Percentiles rank a stretch among this genome's conserved stretches.
phyloP scores from a whole-genome alignment of 2,888 invertebrate species.

The Epistrophella euchroma region DNA sequence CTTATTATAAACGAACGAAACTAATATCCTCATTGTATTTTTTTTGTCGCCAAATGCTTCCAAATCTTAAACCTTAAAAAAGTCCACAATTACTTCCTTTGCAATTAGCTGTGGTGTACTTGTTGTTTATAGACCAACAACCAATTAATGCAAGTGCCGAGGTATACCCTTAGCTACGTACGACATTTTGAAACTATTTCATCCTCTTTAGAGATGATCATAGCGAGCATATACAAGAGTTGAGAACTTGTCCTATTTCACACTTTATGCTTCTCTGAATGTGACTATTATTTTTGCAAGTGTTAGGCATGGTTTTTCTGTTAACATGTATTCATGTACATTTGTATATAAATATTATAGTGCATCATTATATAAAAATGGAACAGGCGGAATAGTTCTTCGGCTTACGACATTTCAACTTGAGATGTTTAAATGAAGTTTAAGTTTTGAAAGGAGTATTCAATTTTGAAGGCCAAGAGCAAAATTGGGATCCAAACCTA shows the following conservation, averaged over 20 bases:
- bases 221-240: not conserved
- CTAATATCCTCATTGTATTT: not conserved
- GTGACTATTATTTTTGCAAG: slow-evolving; percentile 6
- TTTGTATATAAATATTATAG: not conserved
- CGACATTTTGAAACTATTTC: slow-evolving; percentile 33
- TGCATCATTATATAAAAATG: not conserved
- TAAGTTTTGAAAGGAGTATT: not conserved
- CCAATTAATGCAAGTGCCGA: slow-evolving; percentile 47
- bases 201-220: slow-evolving; percentile 3
- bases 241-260: slow-evolving; percentile 38
- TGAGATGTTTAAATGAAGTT: not conserved
- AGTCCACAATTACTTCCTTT: slow-evolving; percentile 35
- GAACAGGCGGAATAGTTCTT: slow-evolving; percentile 1
- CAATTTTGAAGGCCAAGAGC: not conserved
- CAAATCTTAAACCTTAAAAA: not conserved
- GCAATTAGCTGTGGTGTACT: slow-evolving; percentile 42
- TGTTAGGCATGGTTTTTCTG: not conserved
- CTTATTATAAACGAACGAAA: slow-evolving; percentile 19
- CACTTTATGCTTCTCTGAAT: slow-evolving; percentile 38
- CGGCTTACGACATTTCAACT: slow-evolving; percentile 10
- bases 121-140: slow-evolving; percentile 43
- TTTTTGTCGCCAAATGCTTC: not conserved
- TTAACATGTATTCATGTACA: not conserved
- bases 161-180: slow-evolving; percentile 11
- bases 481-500: no score